phyloP scores from a whole-genome alignment of 2,888 invertebrate species.

The Isotomurus palustris region DNA sequence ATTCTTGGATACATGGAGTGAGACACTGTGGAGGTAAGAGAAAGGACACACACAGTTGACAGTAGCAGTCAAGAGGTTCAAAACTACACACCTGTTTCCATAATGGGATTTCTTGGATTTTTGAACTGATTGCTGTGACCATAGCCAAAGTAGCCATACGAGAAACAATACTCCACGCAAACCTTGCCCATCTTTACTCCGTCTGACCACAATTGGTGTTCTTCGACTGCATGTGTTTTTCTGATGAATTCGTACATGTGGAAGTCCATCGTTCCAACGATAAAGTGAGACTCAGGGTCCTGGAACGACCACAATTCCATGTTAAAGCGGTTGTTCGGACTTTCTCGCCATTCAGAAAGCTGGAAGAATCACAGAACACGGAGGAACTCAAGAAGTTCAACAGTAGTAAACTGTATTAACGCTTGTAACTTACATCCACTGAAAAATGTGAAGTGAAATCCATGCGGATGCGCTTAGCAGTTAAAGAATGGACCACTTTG shows the following conservation, averaged over 20 bases:
- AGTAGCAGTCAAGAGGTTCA: not conserved
- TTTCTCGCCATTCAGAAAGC: constrained; percentile 30
- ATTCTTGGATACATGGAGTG: constrained; percentile 43
- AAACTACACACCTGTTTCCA: constrained; percentile 25
- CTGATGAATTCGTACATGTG: constrained; percentile 36
- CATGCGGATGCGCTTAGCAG: constrained; percentile 21
- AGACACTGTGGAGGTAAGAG: not conserved
- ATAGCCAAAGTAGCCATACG: constrained; percentile 38
- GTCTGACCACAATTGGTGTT: constrained; percentile 26
- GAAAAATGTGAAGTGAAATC: constrained; percentile 26
- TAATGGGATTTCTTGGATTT: constrained; percentile 30
- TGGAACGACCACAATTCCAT: constrained; percentile 43
- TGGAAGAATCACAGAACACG: constrained; percentile 1
- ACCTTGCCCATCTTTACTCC: constrained; percentile 29
- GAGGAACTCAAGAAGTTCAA: no score
- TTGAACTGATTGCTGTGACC: constrained; percentile 40
- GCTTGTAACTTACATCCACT: constrained; percentile 23
- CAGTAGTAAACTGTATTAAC: no score
- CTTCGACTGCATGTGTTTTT: constrained; percentile 30
- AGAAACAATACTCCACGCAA: constrained; percentile 35
- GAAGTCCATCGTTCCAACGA: constrained; percentile 25
- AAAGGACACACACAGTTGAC: not conserved
- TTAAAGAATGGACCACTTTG: constrained; percentile 24
- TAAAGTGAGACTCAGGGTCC: constrained; percentile 39
- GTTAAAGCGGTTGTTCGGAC: constrained; percentile 27